These are phyloP conservation scores for Aporrectodea caliginosa DNA, from an alignment of 1,140 invertebrate species.

Conservation along the genomic window DNA sequence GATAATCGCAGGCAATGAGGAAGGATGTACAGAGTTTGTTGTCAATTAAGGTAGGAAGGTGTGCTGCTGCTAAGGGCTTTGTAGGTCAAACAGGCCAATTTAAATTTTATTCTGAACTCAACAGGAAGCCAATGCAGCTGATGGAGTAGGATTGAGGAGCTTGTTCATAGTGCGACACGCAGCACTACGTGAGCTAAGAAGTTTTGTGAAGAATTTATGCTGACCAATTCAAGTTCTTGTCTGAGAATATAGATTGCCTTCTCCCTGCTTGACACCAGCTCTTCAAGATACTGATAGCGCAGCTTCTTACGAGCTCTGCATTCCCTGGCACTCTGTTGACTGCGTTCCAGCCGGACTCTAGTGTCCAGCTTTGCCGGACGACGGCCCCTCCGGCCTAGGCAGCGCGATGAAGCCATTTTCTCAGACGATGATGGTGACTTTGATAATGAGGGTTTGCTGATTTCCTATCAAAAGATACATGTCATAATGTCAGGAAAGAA, in stretches of 20 bases:
- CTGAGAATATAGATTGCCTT: constrained; percentile 84
- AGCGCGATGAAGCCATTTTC: neutral
- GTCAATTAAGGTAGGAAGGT: too few relatives aligned
- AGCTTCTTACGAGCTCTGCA: constrained; percentile 94
- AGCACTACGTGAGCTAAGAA: too few relatives aligned
- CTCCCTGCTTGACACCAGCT: constrained; percentile 86
- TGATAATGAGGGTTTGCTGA: neutral
- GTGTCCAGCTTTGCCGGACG: constrained; percentile 89
- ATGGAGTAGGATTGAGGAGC: too few relatives aligned
- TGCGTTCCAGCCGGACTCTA: constrained; percentile 90
- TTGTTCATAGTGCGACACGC: too few relatives aligned
- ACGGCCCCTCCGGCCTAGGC: constrained; percentile 69
- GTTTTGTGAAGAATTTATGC: neutral
- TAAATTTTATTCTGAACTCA: too few relatives aligned
- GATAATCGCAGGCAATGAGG: too few relatives aligned
- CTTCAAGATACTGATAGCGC: constrained; percentile 93
- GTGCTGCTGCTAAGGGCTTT: too few relatives aligned
- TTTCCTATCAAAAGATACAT: neutral
- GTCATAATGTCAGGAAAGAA: too few relatives aligned
- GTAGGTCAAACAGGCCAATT: too few relatives aligned
- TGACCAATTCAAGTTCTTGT: constrained; percentile 84
- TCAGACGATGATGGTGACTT: neutral
- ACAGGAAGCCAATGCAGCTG: too few relatives aligned
- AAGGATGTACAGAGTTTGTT: too few relatives aligned
- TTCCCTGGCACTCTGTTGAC: constrained; percentile 92